A percentile compares a stretch with the other conserved stretches of the same genome.
Conservation (phyloP, 2,888 invertebrate genomes). For the Machimus rusticus region DNA sequence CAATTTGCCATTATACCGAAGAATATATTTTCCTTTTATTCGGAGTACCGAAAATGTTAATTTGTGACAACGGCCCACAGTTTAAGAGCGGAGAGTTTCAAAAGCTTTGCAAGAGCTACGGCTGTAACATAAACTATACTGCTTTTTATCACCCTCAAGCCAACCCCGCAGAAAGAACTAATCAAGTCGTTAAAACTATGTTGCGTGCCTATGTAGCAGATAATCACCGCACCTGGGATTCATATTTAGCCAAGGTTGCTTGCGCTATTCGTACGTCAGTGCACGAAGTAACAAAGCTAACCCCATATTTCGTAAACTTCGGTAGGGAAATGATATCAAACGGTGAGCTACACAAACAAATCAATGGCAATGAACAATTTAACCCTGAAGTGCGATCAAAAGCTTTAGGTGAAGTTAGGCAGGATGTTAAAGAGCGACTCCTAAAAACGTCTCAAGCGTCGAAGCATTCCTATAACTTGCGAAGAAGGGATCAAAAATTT, state of each 20-base stretch:
- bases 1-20: no score
- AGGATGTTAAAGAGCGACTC: background rate
- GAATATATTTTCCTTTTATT: no score
- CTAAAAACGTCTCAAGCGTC: background rate
- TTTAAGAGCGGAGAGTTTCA: no score
- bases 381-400: background rate
- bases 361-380: background rate
- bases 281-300: background rate
- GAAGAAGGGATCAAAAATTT: background rate
- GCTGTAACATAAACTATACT: no score
- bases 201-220: no score
- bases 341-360: background rate
- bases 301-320: background rate
- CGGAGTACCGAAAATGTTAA: no score
- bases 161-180: no score
- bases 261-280: background rate
- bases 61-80: no score
- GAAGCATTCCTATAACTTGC: background rate
- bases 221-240: no score
- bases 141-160: no score
- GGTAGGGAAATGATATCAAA: background rate
- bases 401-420: background rate
- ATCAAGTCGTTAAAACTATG: no score
- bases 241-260: background rate
- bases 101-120: no score